phyloP scores from a whole-genome alignment of 2,888 invertebrate species.

The Oscheius sp. region DNA sequence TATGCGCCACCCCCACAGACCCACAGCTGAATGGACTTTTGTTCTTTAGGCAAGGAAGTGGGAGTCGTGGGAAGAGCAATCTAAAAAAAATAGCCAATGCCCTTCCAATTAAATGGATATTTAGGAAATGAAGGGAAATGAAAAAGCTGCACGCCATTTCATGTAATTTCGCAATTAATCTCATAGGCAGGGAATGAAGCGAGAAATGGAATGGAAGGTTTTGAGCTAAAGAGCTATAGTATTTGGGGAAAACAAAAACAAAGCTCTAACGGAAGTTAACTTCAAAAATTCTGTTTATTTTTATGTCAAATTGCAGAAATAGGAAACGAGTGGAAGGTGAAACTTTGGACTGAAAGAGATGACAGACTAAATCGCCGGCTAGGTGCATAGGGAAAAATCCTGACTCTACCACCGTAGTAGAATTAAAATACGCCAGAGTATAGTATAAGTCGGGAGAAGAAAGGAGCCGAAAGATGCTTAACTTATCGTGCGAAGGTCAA shows the following conservation, averaged over 20 bases:
- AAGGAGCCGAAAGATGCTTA: constrained; percentile 12
- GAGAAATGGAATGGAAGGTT: not conserved
- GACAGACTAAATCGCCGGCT: too few relatives aligned
- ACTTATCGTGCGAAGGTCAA: constrained; percentile 24
- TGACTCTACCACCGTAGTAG: too few relatives aligned
- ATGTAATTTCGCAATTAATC: constrained; percentile 28
- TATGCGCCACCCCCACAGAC: not conserved
- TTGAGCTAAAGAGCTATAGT: not conserved
- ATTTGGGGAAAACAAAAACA: not conserved
- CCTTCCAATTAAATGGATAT: not conserved
- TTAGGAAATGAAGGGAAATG: not conserved
- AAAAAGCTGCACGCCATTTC: constrained; percentile 22
- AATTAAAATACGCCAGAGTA: too few relatives aligned
- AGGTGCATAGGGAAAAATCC: too few relatives aligned
- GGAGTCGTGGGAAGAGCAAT: not conserved
- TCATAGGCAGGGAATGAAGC: not conserved
- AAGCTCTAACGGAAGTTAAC: not conserved
- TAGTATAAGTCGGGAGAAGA: too few relatives aligned
- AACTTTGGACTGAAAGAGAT: too few relatives aligned
- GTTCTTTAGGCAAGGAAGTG: not conserved
- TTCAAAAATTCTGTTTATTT: too few relatives aligned
- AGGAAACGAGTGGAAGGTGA: too few relatives aligned
- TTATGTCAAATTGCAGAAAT: too few relatives aligned
- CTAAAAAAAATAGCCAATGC: not conserved
- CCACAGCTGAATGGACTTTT: not conserved